Base-by-base conservation (phyloP, 2,888 invertebrate genomes). In the Heliconius charithonia region DNA sequence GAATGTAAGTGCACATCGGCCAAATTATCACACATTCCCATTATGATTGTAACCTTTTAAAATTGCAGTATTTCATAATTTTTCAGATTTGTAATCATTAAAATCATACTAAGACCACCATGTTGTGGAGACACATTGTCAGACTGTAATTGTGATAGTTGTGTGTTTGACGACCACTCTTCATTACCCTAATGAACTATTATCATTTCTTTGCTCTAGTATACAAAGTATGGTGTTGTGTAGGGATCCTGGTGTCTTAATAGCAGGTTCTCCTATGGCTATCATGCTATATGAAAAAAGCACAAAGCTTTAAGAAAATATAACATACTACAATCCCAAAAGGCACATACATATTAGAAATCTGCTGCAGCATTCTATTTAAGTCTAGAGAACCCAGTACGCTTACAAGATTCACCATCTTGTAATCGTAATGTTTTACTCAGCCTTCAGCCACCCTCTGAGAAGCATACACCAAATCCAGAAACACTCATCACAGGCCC, bases 381-480 rank as follows among this genome's bases (percentile, higher is more conserved):
- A 92, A 91, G 93, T 93, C 92, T 91, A 91, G 93, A 94, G 94
- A 93, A 93, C 87, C 86, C 89, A 83, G 85, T 92, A 94, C 92
- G 92, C 85, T 86, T 88, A 91, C 89, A 89, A 94, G 89, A 87
- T 67, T 83, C 12, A 22, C 19, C 22, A 78, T 87, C 87, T 92
- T 90, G 86, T 88, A 89, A 87, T 83, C 93, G 93, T 92, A 93
- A 89, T 86, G 89, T 85, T 86, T 92, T 93, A 51, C 95, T 93
- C 94, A 89, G 88, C 85, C 86, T 85, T 80, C 82, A 85, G 89
- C 86, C 91, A 89, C 88, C 86, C 92, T 91, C 90, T 84, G 88
- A 92, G 87, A 90, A 91, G 85, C 90, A 79, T 73, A 25, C 77
- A 76, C 82, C 75, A 22, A 66, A 76, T 77, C 82, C 80, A 72